A percentile compares a stretch with the other conserved stretches of the same genome.
Conservation (phyloP, 2,888 invertebrate species). For the Sclerodermus sp. region DNA sequence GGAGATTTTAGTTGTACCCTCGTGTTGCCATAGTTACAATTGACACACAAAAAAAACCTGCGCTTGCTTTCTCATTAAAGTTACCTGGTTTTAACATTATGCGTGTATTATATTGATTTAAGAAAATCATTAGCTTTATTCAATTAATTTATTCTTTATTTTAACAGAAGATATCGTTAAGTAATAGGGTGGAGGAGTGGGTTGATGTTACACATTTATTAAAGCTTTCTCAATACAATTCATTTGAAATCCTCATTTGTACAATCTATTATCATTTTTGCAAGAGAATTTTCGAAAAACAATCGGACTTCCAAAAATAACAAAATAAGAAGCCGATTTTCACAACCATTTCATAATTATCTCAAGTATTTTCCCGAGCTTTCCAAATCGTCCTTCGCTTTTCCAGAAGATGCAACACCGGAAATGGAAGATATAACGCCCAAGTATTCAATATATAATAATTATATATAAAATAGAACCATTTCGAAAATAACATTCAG, state of each 20-base stretch:
- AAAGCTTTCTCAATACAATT: conserved; percentile 41
- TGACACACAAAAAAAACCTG: no score
- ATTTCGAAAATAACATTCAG: conserved; percentile 41
- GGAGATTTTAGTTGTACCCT: no score
- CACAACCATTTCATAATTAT: background rate
- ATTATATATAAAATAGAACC: conserved; percentile 43
- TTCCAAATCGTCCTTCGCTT: background rate
- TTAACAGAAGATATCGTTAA: no score
- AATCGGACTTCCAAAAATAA: background rate
- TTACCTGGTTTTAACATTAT: no score
- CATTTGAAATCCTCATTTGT: conserved; percentile 30
- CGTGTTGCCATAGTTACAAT: no score
- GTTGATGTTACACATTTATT: conserved; percentile 49
- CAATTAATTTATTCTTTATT: no score
- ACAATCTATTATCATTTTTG: conserved; percentile 25
- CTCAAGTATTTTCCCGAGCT: no score
- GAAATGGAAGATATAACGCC: conserved; percentile 28
- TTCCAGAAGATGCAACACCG: conserved; percentile 26
- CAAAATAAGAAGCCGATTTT: background rate
- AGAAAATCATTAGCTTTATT: no score
- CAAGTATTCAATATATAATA: conserved; percentile 26
- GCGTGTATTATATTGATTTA: no score
- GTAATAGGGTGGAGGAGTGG: no score
- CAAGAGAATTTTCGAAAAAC: background rate
- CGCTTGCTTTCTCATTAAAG: no score